Evolutionary conservation across 1,140 invertebrate genomes (phyloP).

Genomic region (Cryptotermes secundus): DNA sequence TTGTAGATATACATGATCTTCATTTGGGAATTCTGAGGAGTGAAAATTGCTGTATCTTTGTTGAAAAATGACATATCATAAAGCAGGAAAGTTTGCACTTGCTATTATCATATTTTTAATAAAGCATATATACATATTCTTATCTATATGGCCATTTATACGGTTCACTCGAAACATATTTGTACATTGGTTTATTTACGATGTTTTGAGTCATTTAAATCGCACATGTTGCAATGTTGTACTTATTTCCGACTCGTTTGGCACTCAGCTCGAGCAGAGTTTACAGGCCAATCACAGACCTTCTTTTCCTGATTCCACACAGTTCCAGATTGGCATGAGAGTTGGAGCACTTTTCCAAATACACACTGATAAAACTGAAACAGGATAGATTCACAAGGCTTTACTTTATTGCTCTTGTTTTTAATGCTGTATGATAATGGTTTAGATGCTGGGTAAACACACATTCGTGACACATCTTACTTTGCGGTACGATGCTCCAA

Average conservation of each 20-base stretch:
- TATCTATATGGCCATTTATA: neutral
- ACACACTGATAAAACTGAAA: slow-evolving; percentile 79
- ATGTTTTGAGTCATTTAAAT: neutral
- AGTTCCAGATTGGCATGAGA: slow-evolving; percentile 67
- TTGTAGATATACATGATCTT: too few species aligned
- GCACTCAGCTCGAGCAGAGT: slow-evolving; percentile 39
- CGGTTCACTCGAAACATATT: neutral
- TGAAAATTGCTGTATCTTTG: too few species aligned
- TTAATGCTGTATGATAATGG: too few species aligned
- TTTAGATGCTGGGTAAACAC: too few species aligned
- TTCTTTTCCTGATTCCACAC: slow-evolving; percentile 68
- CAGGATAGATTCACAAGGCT: slow-evolving; percentile 25
- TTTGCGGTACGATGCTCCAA: too few species aligned
- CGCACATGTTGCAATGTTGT: too few species aligned
- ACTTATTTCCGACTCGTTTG: neutral
- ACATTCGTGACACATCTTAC: too few species aligned
- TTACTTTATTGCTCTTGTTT: too few species aligned
- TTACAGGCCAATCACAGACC: slow-evolving; percentile 78
- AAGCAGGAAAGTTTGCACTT: neutral
- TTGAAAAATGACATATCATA: too few species aligned
- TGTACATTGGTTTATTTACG: neutral
- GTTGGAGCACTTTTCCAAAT: slow-evolving; percentile 69
- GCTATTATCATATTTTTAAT: neutral
- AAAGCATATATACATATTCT: neutral
- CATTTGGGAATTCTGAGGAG: too few species aligned